Conservation (phyloP, 2,888 invertebrate species). For the Dryobota labecula region DNA sequence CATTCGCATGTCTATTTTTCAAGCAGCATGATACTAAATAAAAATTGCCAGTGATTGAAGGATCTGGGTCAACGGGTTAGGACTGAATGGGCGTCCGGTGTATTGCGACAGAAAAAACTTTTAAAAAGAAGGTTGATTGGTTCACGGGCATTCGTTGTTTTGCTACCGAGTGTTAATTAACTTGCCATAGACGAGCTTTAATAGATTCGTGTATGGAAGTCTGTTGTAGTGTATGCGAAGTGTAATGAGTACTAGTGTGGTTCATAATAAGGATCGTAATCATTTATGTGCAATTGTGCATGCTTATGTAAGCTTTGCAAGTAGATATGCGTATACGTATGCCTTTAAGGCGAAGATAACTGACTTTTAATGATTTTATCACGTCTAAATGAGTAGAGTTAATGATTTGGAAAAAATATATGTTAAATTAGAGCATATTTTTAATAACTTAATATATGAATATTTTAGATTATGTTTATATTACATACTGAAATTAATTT, state of each 20-base stretch:
- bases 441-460: too few relatives aligned
- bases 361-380: too few relatives aligned
- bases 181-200: slow-evolving; percentile 58
- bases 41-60: slow-evolving; percentile 82
- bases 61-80: slow-evolving; percentile 85
- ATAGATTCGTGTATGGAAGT: slow-evolving; percentile 51
- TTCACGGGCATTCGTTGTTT: slow-evolving; percentile 80
- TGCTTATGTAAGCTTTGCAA: background rate
- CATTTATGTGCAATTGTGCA: background rate
- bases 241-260: slow-evolving; percentile 23
- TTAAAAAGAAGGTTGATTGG: slow-evolving; percentile 74
- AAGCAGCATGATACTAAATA: slow-evolving; percentile 82
- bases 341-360: too few relatives aligned
- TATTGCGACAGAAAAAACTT: slow-evolving; percentile 75
- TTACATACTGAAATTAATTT: too few relatives aligned
- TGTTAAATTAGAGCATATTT: too few relatives aligned
- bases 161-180: slow-evolving; percentile 79
- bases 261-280: background rate
- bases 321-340: background rate
- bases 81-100: slow-evolving; percentile 70
- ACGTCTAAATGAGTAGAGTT: too few relatives aligned
- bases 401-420: too few relatives aligned
- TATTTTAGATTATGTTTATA: too few relatives aligned
- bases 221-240: slow-evolving; percentile 11
- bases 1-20: slow-evolving; percentile 85